Evolutionary conservation across 1,140 invertebrate genomes (phyloP), one percentile per base, ranked within the genome.

Genomic region (Aleiodes sp.): DNA sequence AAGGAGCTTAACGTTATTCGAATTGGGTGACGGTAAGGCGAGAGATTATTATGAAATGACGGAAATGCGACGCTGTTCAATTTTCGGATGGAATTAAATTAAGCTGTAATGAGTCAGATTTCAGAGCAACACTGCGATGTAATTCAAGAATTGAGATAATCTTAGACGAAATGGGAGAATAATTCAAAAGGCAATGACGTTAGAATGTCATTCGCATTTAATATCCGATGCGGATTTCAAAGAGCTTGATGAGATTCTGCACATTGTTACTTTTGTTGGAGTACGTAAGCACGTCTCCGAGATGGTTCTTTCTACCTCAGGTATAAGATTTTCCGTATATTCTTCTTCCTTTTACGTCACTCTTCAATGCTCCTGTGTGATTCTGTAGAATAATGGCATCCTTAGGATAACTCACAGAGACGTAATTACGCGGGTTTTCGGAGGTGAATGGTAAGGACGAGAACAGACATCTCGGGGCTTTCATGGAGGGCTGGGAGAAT

Each of bases 391-490:
- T 72, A 72, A 72, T 72, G 52, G 62, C 66, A 28, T 65, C 62
- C n/a, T 52, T 59, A 37, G 41, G 37, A 69, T 72, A 65, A 68
- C 46, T 65, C 62, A 31, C 52, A 24, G 8, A 52, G 62, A 68
- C 70, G 62, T 72, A 68, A 72, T 68, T 72, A 69, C 62, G 46
- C 37, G 39, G 59, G 26, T 59, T 33, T 59, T 39, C n/a, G 24
- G 56, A 14, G 31, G 10, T 14, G 37, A 46, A 64, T 2, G 4
- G 59, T 62, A 31, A 61, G 52, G 69, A 64, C 39, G 64, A 67
- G 37, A 29, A 46, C 33, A 14, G 24, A 16, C 37, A 21, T 41
- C 26, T 43, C 37, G 29, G 39, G 59, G 35, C 24, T 59, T 31
- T 16, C n/a, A 14, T 35, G 19, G 16, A 39, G 43, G 29, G 28